phyloP scores from a whole-genome alignment of 2,888 invertebrate species.

The Falcaria lacertinaria region DNA sequence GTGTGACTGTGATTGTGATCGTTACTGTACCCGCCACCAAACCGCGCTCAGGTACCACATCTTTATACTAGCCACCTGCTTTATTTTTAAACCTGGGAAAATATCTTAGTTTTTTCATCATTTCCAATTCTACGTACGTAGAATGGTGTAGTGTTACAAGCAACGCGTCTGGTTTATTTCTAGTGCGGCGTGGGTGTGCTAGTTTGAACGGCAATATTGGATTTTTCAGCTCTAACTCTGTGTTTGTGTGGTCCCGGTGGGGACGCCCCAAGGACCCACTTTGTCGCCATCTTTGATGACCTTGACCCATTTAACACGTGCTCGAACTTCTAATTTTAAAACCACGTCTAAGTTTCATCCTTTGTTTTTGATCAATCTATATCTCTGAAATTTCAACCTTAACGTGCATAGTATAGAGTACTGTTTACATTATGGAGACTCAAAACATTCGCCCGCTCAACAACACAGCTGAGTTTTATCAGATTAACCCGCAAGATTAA shows the following conservation, averaged over 20 bases:
- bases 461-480: neutral
- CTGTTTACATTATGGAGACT: neutral
- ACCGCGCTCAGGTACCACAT: conserved; percentile 41
- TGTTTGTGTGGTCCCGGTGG: conserved; percentile 8
- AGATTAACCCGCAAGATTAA: neutral
- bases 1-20: conserved; percentile 73
- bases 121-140: conserved; percentile 46
- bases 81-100: conserved; percentile 39
- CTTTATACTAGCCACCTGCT: conserved; percentile 16
- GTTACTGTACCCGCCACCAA: conserved; percentile 36
- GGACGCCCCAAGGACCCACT: conserved; percentile 23
- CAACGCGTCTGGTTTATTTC: conserved; percentile 69
- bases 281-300: conserved; percentile 41
- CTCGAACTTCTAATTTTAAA: conserved; percentile 1
- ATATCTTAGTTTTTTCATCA: conserved; percentile 40
- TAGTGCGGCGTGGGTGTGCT: conserved; percentile 58
- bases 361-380: neutral
- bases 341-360: neutral
- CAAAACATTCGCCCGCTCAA: neutral
- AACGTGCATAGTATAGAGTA: neutral
- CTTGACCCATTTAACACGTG: conserved; percentile 59
- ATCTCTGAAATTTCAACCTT: neutral
- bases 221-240: conserved; percentile 33
- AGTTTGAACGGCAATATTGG: conserved; percentile 30
- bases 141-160: conserved; percentile 67